phyloP scores from a whole-genome alignment of 2,113 vertebrate species.

The Noctilio leporinus region DNA sequence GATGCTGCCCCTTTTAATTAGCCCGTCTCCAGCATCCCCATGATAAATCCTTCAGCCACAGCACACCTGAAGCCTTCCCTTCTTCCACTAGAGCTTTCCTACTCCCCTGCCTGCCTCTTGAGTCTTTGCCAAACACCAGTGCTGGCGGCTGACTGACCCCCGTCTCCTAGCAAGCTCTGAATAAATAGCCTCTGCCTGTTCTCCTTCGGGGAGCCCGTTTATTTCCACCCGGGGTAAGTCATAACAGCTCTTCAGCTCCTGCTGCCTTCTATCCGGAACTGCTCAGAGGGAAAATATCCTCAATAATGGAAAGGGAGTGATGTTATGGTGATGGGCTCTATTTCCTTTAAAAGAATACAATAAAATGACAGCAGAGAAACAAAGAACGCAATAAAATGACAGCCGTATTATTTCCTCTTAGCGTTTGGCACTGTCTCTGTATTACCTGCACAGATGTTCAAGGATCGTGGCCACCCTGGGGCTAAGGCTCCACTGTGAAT shows the following conservation, averaged over 20 bases:
- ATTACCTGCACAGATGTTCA: background rate
- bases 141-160: background rate
- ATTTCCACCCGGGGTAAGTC: background rate
- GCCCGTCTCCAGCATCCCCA: background rate
- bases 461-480: background rate
- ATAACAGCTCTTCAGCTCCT: background rate
- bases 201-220: background rate
- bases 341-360: conserved; percentile 14
- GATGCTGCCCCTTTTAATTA: background rate
- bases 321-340: background rate
- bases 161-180: background rate
- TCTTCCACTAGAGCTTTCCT: background rate
- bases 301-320: conserved; percentile 13
- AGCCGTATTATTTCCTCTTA: background rate
- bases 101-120: background rate
- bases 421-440: background rate
- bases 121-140: background rate
- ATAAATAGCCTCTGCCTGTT: background rate
- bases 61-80: background rate
- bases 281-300: conserved; percentile 45
- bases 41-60: background rate
- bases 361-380: conserved; percentile 12
- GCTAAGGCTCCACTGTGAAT: background rate
- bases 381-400: conserved; percentile 23
- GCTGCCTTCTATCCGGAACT: background rate